Conservation (phyloP, 2,888 invertebrate genomes). For the Heliothis peltigera region DNA sequence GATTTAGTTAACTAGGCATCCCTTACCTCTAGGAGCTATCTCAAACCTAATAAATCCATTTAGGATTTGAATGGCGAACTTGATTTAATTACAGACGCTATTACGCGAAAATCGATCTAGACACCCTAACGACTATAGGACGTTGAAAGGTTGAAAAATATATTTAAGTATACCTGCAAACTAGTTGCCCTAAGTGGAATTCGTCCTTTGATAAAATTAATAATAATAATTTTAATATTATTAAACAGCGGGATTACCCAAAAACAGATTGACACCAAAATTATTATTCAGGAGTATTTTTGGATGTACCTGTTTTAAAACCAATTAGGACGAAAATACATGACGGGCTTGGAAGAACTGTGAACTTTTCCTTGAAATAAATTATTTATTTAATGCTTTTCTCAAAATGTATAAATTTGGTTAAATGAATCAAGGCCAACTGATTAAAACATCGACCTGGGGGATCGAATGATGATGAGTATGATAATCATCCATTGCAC, state of each 20-base stretch:
- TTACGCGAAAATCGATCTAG: not conserved
- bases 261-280: not conserved
- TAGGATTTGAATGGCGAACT: not conserved
- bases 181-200: not conserved
- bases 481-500: too few species aligned
- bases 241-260: not conserved
- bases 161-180: not conserved
- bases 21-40: not conserved
- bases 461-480: too few species aligned
- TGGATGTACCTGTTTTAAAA: not conserved
- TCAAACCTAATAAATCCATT: slow-evolving; percentile 1
- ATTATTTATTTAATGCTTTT: too few species aligned
- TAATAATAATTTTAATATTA: not conserved
- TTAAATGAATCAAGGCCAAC: too few species aligned
- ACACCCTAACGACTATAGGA: not conserved
- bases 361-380: too few species aligned
- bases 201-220: not conserved
- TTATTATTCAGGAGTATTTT: not conserved
- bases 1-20: not conserved
- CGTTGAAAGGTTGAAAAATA: slow-evolving; percentile 2
- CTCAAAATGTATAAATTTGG: too few species aligned
- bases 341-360: too few species aligned
- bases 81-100: not conserved
- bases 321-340: not conserved
- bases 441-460: too few species aligned